Evolutionary conservation across 1,140 invertebrate genomes (phyloP), one percentile per base, ranked within the genome.

Genomic region (Telenomus remus): DNA sequence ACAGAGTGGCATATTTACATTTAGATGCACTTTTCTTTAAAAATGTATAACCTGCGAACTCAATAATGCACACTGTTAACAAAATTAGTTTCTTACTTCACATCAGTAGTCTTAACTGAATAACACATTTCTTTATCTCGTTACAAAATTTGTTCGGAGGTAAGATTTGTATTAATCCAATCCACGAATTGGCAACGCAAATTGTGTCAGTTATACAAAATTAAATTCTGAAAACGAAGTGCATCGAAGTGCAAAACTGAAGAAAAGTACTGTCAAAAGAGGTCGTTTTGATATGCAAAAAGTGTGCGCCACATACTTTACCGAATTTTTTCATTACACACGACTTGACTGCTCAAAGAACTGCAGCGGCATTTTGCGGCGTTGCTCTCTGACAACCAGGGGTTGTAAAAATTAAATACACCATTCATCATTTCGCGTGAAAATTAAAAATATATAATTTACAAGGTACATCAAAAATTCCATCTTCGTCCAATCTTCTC

Each of bases 361-460:
- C 27, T 37, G 50, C 13, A 57, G 57, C 35, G 53, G 47, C 51
- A 51, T 51, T 57, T 51, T 27, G 12, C 10, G 0, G 55, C 49
- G 46, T 37, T 19, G 14, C 33, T 68, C 51, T 53, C 43, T 43
- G 50, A 10, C 51, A 44, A 48, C 55, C 35, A 16, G 8, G 7
- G 7, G 4, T 50, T 51, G 16, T 55, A 11, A 54, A 55, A 65
- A 65, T 65, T 55, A 16, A 55, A 39, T 37, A 15, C 34, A 33
- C n/a, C 0, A 13, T 65, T 13, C 4, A 65, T 65, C 46, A 66
- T 66, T 66, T 66, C 13, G 5, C n/a, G 53, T 12, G 43, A n/a
- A n/a, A 50, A 66, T 66, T 56, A 56, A 66, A 50, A 13, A 50
- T 66, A 43, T 56, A 57, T 50, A 56, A 56, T 66, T 66, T 50